Evolutionary conservation across 2,797 vertebrate genomes (phyloP), one percentile per base, ranked within the genome.

Genomic region (Anguilla anguilla): DNA sequence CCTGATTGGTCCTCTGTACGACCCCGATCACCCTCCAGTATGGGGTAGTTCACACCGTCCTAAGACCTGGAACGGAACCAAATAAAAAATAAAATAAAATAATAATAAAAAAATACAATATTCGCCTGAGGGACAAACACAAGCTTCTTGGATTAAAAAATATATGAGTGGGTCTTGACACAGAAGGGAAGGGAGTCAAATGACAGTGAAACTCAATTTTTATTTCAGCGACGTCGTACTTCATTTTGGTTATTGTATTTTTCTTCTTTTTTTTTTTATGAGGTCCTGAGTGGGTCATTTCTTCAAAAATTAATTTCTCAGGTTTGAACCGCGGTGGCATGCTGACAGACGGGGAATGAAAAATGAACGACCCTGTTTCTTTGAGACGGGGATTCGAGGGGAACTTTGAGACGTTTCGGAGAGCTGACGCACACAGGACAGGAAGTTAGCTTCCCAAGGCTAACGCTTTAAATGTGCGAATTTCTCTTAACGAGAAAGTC

Each of bases 1-100:
- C 87, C 90, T 46, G 91, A 94, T 93, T 93, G 91, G 90, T 91
- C 90, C 86, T 91, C 92, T 35, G 92, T 28, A 46, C 64, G 55
- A 72, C 61, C 59, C 84, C 84, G n/a, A 25, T 46, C 72, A 67
- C 35, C 85, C 84, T 55, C 49, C 83, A 85, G 28, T 61, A 88
- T 28, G 77, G 86, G 67, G 74, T 83, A 15, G n/a, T 15, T 79
- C 72, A 82, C 83, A 6, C 10, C 53, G 35, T 77, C 49, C 67
- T 87, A 51, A 84, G 61, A 86, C 46, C 88, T 86, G 39, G 53
- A 85, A 69, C 49, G 77, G 22, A 87, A 15, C 31, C 25, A 77
- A 5, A 77, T 7, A 17, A 6, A 31, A 39, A 39, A 39, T 39
- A 39, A 2, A 39, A 39, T 39, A 39, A 39, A 39, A 39, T 39